Conservation (phyloP, 2,797 vertebrate genomes). For the Poecilia gillii region DNA sequence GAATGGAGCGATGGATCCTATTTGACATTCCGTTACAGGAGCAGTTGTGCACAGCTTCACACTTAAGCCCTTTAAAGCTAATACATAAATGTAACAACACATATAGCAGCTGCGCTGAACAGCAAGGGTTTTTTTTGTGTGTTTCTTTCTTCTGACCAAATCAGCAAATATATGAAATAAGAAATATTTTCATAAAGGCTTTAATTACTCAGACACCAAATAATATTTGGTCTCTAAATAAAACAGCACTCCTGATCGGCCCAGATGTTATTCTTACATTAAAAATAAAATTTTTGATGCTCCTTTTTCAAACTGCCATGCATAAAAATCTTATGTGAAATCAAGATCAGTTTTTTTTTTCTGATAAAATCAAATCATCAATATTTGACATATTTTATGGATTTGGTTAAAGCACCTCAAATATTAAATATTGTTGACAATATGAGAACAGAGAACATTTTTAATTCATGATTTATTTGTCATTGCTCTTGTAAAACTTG, state of each 20-base stretch:
- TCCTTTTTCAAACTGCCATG: constrained; percentile 53
- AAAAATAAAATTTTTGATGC: constrained; percentile 74
- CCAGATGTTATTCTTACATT: constrained; percentile 76
- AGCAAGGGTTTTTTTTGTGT: constrained; percentile 38
- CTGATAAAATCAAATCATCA: background rate
- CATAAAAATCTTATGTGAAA: constrained; percentile 27
- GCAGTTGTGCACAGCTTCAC: constrained; percentile 80
- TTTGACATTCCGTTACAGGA: constrained; percentile 81
- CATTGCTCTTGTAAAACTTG: background rate
- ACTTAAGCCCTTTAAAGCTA: constrained; percentile 83
- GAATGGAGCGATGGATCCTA: constrained; percentile 78
- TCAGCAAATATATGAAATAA: constrained; percentile 70
- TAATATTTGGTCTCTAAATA: constrained; percentile 74
- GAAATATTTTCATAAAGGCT: constrained; percentile 66
- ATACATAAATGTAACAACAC: constrained; percentile 82
- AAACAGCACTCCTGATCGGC: constrained; percentile 78
- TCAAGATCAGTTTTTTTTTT: constrained; percentile 1
- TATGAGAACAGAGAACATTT: background rate
- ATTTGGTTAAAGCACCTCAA: constrained; percentile 10
- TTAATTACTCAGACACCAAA: constrained; percentile 81
- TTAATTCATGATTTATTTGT: background rate
- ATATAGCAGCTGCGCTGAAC: constrained; percentile 66
- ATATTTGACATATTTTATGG: background rate
- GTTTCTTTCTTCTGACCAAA: constrained; percentile 51
- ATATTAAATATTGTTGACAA: constrained; percentile 10